Percentiles rank a stretch among this genome's conserved stretches.
Conservation (phyloP, 2,888 invertebrate species). For the Leuctra nigra region DNA sequence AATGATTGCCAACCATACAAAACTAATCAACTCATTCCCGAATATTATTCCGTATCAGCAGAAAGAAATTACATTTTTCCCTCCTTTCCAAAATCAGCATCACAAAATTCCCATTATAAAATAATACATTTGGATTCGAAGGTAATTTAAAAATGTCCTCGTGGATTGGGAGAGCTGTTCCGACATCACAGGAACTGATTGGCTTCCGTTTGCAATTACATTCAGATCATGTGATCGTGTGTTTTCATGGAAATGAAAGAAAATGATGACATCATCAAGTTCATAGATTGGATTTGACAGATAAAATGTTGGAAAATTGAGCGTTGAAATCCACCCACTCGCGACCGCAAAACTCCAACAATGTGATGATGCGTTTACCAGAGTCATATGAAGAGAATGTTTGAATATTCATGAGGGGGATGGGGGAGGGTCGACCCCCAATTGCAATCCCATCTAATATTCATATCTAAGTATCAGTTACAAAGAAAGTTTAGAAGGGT, state of each 20-base stretch:
- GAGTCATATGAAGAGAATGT: too few species aligned
- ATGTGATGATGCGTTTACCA: too few species aligned
- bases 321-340: too few species aligned
- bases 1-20: conserved; percentile 7
- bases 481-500: too few species aligned
- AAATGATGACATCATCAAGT: too few species aligned
- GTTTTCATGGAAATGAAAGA: not conserved
- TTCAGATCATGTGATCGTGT: conserved; percentile 17
- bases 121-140: conserved; percentile 19
- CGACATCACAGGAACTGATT: conserved; percentile 20
- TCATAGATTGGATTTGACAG: too few species aligned
- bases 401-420: too few species aligned
- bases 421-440: too few species aligned
- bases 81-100: conserved; percentile 18
- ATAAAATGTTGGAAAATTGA: too few species aligned
- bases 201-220: conserved; percentile 25
- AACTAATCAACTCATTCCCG: conserved; percentile 24
- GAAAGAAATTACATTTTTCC: conserved; percentile 30
- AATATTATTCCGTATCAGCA: conserved; percentile 28
- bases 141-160: conserved; percentile 25
- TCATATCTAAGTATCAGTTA: too few species aligned
- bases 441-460: too few species aligned
- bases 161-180: conserved; percentile 11
- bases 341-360: too few species aligned
- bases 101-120: conserved; percentile 24